Base-by-base conservation (phyloP, 1,140 invertebrate species). In the Cotesia vestalis region DNA sequence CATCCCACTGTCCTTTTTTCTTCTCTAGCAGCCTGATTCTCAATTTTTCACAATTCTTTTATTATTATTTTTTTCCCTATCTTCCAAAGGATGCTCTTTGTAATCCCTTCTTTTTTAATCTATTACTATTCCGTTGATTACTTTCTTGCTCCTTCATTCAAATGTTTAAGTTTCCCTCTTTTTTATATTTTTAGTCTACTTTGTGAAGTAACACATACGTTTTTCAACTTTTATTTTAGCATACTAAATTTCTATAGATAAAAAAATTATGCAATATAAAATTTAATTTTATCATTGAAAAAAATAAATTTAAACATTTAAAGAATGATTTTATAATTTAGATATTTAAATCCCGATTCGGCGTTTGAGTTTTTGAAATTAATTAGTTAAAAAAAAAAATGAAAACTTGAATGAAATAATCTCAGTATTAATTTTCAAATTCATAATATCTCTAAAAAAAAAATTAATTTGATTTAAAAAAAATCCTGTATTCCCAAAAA, bases 31-130 rank as follows among this genome's bases (percentile, higher is more conserved):
- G 35, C 53, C 62, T 64, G 52, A 71, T 64, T 71, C 69, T 63
- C 46, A 61, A 71, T 64, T 71, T 72, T 72, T 72, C 70, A 72
- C 53, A 35, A 20, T 20, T 34, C 60, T 55, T 66, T 51, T 52
- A 17, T 38, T 55, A 64, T 34, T 55, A 17, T 71, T 46, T 64
- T 61, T 64, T 27, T 66, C 34, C 11, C 40, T 62, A 64, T 71
- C 55, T 46, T 62, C 46, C n/a, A 17, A 64, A 71, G 69, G 69
- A 71, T 71, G 61, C 69, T 71, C 61, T 64, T 71, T 64, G 53
- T 71, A 71, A 71, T 71, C 61, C 61, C 35, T 62, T 64, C 69
- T 64, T 71, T 71, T 71, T 71, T 71, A 71, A 71, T 71, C 61
- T 63, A 63, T 62, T 46, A 71, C 69, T 71, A 71, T 71, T 55